Evolutionary conservation across 2,113 vertebrate genomes (phyloP), one percentile per base, ranked within the genome.

Genomic region (Malaclemys terrapin): DNA sequence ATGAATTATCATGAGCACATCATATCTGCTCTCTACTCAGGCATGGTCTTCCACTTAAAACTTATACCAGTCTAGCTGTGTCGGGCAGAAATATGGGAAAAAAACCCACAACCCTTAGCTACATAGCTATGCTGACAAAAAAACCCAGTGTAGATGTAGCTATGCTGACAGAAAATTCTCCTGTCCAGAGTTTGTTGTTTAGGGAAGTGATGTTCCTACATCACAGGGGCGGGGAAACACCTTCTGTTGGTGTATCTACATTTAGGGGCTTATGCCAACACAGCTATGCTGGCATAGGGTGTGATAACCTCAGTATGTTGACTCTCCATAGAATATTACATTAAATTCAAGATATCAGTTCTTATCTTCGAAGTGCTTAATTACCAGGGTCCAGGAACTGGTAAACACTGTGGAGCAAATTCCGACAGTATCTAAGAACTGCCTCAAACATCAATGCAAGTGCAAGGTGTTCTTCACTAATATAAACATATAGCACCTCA

Each of bases 361-460:
- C 89, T 96, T 96, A 75, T 88, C 85, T 94, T 92, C 16, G 50
- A 2, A 86, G 95, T 89, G 53, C 62, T 78, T 62, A 86, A 88
- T 62, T 38, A 82, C 84, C 49, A 91, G 69, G 0, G 0, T 38
- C 14, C 59, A 65, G 31, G 59, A 65, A 16, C 13, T 65, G 31
- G 59, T 35, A 65, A 35, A 35, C 13, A 14, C 59, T 65, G 57
- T 13, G 31, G 31, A 65, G 59, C 59, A 35, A 35, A 65, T 65
- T 35, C 59, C 31, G 5, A 65, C 59, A 65, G 3, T 65, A 65
- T 65, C 13, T 35, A 65, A 65, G 59, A 65, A 65, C 59, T 65
- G 31, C 59, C 31, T 35, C 59, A 65, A 35, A 35, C 31, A 31
- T 29, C 29, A 62, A 62, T 35, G 59, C 31, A 65, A 65, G 59